These are phyloP conservation scores for Stegophylla sp. DNA, from an alignment of 2,888 invertebrate genomes.

Conservation along the genomic window DNA sequence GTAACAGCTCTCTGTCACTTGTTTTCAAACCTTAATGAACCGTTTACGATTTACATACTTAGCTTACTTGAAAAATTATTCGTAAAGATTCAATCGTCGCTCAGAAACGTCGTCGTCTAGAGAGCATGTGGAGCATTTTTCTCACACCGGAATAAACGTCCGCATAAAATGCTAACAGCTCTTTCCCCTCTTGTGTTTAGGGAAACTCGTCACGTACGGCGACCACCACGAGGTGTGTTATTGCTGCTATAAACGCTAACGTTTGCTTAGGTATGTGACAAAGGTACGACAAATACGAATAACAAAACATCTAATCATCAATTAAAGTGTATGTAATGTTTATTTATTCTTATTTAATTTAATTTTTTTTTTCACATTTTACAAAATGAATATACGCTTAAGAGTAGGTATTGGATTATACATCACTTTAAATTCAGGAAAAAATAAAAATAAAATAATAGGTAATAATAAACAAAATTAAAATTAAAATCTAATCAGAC, in stretches of 20 bases:
- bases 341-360: conserved; percentile 19
- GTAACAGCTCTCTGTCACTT: no score
- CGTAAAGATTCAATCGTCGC: no score
- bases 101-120: neutral
- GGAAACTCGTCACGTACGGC: neutral
- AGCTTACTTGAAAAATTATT: no score
- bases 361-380: conserved; percentile 31
- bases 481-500: conserved; percentile 57
- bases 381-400: conserved; percentile 43
- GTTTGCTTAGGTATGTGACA: neutral
- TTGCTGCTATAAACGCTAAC: neutral
- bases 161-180: neutral
- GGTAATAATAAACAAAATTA: conserved; percentile 54
- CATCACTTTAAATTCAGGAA: conserved; percentile 31
- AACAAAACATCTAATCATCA: neutral
- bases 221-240: neutral
- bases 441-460: no score
- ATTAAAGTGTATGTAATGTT: conserved; percentile 20
- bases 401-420: conserved; percentile 31
- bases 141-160: neutral
- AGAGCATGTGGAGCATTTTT: neutral
- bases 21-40: no score
- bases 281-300: neutral
- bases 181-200: neutral
- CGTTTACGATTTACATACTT: no score